These are phyloP conservation scores for Agapornis roseicollis DNA, from an alignment of 2,113 vertebrate species.

Conservation along the genomic window DNA sequence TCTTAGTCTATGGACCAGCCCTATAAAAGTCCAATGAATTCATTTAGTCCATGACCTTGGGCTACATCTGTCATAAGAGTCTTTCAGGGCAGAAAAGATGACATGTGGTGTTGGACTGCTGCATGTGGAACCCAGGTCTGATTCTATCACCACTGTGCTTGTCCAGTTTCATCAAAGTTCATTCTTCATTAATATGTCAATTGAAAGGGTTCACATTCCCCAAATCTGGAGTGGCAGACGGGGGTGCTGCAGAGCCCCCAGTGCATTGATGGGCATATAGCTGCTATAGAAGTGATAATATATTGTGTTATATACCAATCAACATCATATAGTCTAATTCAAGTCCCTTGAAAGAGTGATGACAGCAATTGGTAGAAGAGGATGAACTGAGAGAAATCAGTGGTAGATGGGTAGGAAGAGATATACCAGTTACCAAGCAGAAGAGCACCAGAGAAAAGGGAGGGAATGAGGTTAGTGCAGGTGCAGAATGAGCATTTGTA, in stretches of 20 bases:
- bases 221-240: background rate
- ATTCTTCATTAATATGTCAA: background rate
- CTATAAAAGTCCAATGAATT: background rate
- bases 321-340: background rate
- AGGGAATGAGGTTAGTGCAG: background rate
- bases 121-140: background rate
- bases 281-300: background rate
- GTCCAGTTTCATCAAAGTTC: background rate
- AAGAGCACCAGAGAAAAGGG: background rate
- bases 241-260: background rate
- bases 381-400: rapidly evolving
- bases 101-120: background rate
- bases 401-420: background rate
- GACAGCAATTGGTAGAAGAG: background rate
- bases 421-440: background rate
- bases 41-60: background rate
- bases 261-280: background rate
- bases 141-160: background rate
- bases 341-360: background rate
- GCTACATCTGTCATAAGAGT: background rate
- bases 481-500: background rate
- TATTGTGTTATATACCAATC: background rate
- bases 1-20: background rate
- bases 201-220: background rate
- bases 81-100: background rate